Percentiles rank a stretch among this genome's conserved stretches.
phyloP scores from a whole-genome alignment of 1,140 invertebrate species.

The Tetramorium alpestre region DNA sequence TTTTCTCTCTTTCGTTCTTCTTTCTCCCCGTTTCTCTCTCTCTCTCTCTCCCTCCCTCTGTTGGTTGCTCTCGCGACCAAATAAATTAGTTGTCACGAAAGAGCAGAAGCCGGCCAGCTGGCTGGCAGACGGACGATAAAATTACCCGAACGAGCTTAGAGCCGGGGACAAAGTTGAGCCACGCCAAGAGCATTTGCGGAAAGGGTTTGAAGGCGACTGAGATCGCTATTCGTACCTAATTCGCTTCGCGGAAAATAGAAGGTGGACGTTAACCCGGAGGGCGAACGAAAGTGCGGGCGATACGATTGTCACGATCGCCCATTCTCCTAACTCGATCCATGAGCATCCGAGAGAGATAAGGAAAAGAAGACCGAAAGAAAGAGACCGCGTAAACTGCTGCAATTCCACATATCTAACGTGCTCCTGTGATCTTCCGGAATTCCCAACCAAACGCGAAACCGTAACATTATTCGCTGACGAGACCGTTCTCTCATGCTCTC shows the following conservation, averaged over 20 bases:
- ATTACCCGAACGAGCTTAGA: conserved; percentile 71
- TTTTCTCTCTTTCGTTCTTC: neutral
- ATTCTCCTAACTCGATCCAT: conserved; percentile 67
- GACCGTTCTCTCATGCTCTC: neutral
- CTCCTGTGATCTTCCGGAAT: conserved; percentile 43
- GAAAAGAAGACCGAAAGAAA: neutral
- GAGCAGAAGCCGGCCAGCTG: conserved; percentile 66
- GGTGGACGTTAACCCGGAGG: conserved; percentile 48
- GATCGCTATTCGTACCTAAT: conserved; percentile 62
- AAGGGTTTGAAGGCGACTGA: conserved; percentile 57
- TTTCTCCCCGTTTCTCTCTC: neutral
- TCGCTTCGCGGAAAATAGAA: conserved; percentile 43
- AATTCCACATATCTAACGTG: conserved; percentile 52
- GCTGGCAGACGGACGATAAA: conserved; percentile 73
- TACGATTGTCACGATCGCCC: conserved; percentile 66
- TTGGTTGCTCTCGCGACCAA: conserved; percentile 61
- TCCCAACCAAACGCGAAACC: conserved; percentile 36
- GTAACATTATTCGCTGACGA: conserved; percentile 60
- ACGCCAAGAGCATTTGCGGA: conserved; percentile 59
- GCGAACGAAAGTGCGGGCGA: conserved; percentile 31
- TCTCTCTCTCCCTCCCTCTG: neutral
- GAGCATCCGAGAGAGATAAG: conserved; percentile 55
- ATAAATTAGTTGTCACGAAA: conserved; percentile 78
- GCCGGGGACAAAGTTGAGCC: conserved; percentile 65
- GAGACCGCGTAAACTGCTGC: conserved; percentile 18